phyloP scores from a whole-genome alignment of 2,113 vertebrate species.

The Balaeniceps rex region DNA sequence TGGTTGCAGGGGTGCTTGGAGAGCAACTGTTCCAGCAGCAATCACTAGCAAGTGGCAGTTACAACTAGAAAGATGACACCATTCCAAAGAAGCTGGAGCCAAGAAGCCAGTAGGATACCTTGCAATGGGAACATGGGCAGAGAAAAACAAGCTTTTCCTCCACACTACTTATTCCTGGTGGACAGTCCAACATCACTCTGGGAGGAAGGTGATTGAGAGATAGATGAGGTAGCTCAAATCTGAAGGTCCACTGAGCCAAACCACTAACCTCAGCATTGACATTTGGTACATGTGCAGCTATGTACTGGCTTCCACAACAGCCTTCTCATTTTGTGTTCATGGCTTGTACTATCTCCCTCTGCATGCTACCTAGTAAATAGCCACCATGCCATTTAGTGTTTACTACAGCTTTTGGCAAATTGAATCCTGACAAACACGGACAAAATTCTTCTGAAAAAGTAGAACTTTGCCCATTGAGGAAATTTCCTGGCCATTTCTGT shows the following conservation, averaged over 20 bases:
- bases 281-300: rapidly evolving
- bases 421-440: not conserved
- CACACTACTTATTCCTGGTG: not conserved
- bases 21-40: not conserved
- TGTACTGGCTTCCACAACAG: not conserved
- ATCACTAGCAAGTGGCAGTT: not conserved
- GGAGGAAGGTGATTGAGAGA: not conserved
- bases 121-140: not conserved
- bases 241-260: not conserved
- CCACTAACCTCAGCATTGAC: not conserved
- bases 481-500: not conserved
- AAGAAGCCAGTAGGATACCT: not conserved
- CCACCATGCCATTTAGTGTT: not conserved
- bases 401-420: not conserved
- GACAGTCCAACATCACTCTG: not conserved
- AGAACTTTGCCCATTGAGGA: not conserved
- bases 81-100: not conserved
- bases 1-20: not conserved
- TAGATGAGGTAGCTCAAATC: not conserved
- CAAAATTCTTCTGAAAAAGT: not conserved
- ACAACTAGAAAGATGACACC: not conserved
- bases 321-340: not conserved
- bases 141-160: not conserved
- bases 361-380: not conserved
- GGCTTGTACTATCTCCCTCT: not conserved